Evolutionary conservation across 2,797 vertebrate genomes (phyloP).

Genomic region (Myripristis jacobus): DNA sequence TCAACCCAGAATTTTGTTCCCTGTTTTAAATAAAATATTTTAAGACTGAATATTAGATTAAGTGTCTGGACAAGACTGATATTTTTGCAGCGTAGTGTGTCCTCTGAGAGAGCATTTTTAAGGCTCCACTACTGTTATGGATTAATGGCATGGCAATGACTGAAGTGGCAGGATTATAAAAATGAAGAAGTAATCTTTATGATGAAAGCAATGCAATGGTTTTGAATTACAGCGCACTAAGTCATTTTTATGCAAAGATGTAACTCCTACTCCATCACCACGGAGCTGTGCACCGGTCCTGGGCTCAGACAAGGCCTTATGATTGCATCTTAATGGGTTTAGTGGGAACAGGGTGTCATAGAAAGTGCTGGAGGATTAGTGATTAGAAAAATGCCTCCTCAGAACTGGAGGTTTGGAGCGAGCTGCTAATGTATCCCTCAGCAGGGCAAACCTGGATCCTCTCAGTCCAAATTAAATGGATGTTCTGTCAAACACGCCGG

Average conservation of each 20-base stretch:
- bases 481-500: slow-evolving; percentile 55
- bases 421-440: slow-evolving; percentile 51
- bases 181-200: slow-evolving; percentile 56
- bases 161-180: slow-evolving; percentile 43
- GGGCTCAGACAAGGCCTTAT: not conserved
- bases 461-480: slow-evolving; percentile 55
- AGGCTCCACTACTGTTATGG: slow-evolving; percentile 19
- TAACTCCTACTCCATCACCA: slow-evolving; percentile 58
- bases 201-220: slow-evolving; percentile 59
- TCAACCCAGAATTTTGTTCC: not conserved
- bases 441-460: slow-evolving; percentile 35
- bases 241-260: slow-evolving; percentile 71
- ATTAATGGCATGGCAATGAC: slow-evolving; percentile 45
- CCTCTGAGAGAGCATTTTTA: slow-evolving; percentile 34
- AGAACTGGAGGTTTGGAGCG: slow-evolving; percentile 21
- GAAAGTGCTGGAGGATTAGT: slow-evolving; percentile 15
- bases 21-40: slow-evolving; percentile 18
- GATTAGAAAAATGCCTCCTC: slow-evolving; percentile 16
- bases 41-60: slow-evolving; percentile 22
- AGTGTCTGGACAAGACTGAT: slow-evolving; percentile 2
- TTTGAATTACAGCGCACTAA: slow-evolving; percentile 63
- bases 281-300: slow-evolving; percentile 20
- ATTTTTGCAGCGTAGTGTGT: slow-evolving; percentile 20
- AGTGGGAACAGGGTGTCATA: slow-evolving; percentile 12
- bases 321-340: slow-evolving; percentile 29